Percentiles rank a stretch among this genome's conserved stretches.
These are phyloP conservation scores for Nipponacmea schrenckii DNA, from an alignment of 2,888 invertebrate species.

Conservation along the genomic window DNA sequence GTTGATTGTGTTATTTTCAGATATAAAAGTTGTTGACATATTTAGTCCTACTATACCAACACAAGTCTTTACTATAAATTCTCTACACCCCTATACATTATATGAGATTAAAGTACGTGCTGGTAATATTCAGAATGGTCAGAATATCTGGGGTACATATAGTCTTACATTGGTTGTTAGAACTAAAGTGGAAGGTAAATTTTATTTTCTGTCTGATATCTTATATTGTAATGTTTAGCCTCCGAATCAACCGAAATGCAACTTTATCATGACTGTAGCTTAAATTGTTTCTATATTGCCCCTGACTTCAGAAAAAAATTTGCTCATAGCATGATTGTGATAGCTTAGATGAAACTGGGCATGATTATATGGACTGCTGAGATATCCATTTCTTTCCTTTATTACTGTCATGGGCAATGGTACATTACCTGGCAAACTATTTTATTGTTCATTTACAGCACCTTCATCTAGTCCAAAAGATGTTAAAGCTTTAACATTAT, in stretches of 20 bases:
- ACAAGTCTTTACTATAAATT: constrained; percentile 29
- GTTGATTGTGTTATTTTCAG: constrained; percentile 12
- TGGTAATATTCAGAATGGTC: constrained; percentile 47
- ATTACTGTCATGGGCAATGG: no score
- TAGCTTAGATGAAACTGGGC: no score
- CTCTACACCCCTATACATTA: constrained; percentile 47
- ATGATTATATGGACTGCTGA: no score
- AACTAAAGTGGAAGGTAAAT: constrained; percentile 44
- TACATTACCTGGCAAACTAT: not conserved
- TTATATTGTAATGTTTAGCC: no score
- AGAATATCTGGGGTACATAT: constrained; percentile 53
- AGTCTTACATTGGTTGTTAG: constrained; percentile 36
- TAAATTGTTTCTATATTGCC: no score
- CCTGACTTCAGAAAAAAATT: no score
- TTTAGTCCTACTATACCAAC: constrained; percentile 28
- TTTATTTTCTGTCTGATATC: not conserved
- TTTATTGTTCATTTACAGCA: constrained; percentile 34
- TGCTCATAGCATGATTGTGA: no score
- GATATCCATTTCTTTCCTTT: no score
- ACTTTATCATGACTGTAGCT: no score
- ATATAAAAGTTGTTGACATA: constrained; percentile 15
- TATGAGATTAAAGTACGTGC: constrained; percentile 48
- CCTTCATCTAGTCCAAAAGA: constrained; percentile 42
- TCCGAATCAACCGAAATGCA: no score
- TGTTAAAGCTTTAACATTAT: constrained; percentile 31